Evolutionary conservation across 2,888 invertebrate genomes (phyloP).

Genomic region (Dimorphilus gyrociliatus): DNA sequence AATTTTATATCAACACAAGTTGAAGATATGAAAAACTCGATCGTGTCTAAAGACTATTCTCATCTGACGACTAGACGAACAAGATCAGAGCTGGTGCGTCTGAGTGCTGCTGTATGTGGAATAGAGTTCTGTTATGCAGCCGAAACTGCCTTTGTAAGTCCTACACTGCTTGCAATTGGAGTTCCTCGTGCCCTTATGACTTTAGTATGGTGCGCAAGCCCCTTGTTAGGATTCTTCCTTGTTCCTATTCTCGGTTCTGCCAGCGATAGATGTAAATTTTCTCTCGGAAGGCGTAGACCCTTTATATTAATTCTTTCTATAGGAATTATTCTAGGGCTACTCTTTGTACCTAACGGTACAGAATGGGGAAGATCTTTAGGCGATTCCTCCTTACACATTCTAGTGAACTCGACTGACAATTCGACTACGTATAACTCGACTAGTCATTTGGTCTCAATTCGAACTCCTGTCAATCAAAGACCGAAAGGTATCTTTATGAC

Average conservation of each 20-base stretch:
- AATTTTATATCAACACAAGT: slow-evolving; percentile 8
- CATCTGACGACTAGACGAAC: slow-evolving; percentile 36
- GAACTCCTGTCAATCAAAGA: no score
- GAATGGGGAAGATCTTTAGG: slow-evolving; percentile 63
- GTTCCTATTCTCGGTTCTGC: slow-evolving; percentile 79
- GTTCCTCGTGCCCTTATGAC: slow-evolving; percentile 86
- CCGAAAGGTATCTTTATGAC: slow-evolving; percentile 47
- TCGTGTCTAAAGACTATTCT: slow-evolving; percentile 30
- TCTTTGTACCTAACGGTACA: slow-evolving; percentile 81
- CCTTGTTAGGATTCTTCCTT: slow-evolving; percentile 78
- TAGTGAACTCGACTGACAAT: no score
- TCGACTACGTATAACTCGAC: no score
- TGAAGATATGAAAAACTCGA: slow-evolving; percentile 4
- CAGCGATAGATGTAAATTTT: slow-evolving; percentile 68
- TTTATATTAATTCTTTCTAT: slow-evolving; percentile 74
- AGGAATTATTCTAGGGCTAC: slow-evolving; percentile 69
- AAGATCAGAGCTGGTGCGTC: slow-evolving; percentile 48
- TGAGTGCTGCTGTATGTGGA: slow-evolving; percentile 88
- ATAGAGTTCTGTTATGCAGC: slow-evolving; percentile 94
- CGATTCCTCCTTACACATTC: slow-evolving; percentile 42
- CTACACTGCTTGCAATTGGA: slow-evolving; percentile 72
- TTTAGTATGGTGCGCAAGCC: slow-evolving; percentile 83
- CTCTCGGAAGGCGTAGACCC: slow-evolving; percentile 68
- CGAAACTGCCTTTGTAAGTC: slow-evolving; percentile 90
- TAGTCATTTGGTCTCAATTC: no score